Base-by-base conservation (phyloP, 2,797 vertebrate genomes). In the Poecilia velifera region DNA sequence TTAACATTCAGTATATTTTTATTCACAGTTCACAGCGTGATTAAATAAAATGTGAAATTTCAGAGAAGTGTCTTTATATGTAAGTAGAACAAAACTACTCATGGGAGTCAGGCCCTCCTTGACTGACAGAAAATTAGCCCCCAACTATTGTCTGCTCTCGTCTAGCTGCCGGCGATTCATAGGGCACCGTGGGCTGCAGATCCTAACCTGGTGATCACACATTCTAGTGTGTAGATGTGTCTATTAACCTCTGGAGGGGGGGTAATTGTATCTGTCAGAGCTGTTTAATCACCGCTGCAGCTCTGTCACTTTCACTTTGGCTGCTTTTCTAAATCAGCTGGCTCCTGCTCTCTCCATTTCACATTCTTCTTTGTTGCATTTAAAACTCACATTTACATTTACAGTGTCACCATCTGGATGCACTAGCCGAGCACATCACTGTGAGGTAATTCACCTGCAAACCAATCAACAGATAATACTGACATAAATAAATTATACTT, bases 221-320 rank as follows among this genome's bases (percentile, higher is more conserved):
- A 84, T 87, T 87, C 84, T 88, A 86, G 36, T 80, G 87, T 82
- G 81, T 89, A 91, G 91, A 94, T 90, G 89, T 94, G 93, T 94
- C 93, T 91, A 92, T 95, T 94, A 94, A 95, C 94, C 94, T 93
- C 91, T 87, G 88, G 87, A 79, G 90, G 82, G 89, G 84, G 84
- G 89, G 91, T 95, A 94, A 95, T 95, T 94, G 92, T 92, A 89
- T 93, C 94, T 94, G 94, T 95, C 94, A 95, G 93, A 93, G 83
- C 88, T 87, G 86, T 92, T 95, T 95, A 95, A 93, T 93, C 93
- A 90, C 86, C 45, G 51, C 89, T 74, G 87, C 90, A 76, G 84
- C 88, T 81, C 80, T 84, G 90, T 95, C 93, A 89, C 89, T 91
- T 94, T 91, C 91, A 91, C 87, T 93, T 92, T 89, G 85, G 87